Conservation (phyloP, 2,888 invertebrate genomes). For the Synergus japonicus region DNA sequence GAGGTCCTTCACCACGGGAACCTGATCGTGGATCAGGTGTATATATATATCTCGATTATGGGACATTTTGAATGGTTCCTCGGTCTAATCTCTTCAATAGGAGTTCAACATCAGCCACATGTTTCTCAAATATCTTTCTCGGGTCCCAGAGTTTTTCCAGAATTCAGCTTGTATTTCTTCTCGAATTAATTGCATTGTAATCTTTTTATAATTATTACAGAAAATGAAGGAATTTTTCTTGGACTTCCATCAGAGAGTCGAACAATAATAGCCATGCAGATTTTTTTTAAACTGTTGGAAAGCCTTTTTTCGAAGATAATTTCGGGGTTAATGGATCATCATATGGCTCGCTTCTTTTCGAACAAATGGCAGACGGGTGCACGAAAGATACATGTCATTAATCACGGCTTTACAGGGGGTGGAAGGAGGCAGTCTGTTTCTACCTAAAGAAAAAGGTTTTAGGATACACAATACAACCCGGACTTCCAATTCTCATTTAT, state of each 20-base stretch:
- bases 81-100: constrained; percentile 5
- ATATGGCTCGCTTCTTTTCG: background rate
- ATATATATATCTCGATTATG: constrained; percentile 33
- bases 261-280: background rate
- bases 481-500: constrained; percentile 47
- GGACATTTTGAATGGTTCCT: background rate
- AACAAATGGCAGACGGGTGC: constrained; percentile 44
- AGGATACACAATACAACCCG: constrained; percentile 14
- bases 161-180: background rate
- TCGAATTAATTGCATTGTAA: background rate
- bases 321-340: constrained; percentile 31
- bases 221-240: too few relatives aligned
- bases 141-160: background rate
- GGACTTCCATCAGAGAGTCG: background rate
- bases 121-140: background rate
- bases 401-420: constrained; percentile 41
- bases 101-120: background rate
- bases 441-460: constrained; percentile 38
- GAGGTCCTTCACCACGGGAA: constrained; percentile 31
- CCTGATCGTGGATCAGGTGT: constrained; percentile 28
- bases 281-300: constrained; percentile 5
- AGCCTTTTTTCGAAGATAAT: background rate
- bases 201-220: too few relatives aligned
- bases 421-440: constrained; percentile 47
- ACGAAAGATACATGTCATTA: constrained; percentile 48